Evolutionary conservation across 2,888 invertebrate species (phyloP), one percentile per base, ranked within the genome.

Genomic region (Galerucella calmariensis): DNA sequence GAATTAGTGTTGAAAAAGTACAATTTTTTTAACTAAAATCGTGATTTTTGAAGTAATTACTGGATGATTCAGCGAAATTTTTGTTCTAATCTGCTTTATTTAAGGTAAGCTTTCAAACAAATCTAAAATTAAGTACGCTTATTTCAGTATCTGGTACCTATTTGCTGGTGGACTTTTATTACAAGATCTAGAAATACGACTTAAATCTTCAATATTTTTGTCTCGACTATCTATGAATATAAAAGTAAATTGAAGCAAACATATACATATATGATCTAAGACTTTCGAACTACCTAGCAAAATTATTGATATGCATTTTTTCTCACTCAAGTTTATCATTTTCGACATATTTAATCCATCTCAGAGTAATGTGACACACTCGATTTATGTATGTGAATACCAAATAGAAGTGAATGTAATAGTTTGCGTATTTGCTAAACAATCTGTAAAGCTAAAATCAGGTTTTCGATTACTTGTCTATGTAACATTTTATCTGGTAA

Each of bases 271-370:
- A 48, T 3, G 48, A 48, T 48, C 48, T 48, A 12, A 48, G 8
- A 41, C 8, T 41, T 41, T 41, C 2, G 35, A 41, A 41, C 48
- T 12, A 48, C 0, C 14, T 48, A 53, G 53, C 53, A n/a, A n/a
- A 53, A 53, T n/a, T 14, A 53, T n/a, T 53, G 14, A 53, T 53
- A 53, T 53, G n/a, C 53, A n/a, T 53, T n/a, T 16, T 46, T 16
- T 53, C 53, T 53, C 48, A 48, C 48, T n/a, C 16, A 53, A n/a
- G 53, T 53, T 53, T 53, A 53, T 5, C 53, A 53, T 53, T n/a
- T 6, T 53, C 14, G 16, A n/a, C n/a, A 14, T n/a, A 4, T n/a
- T 53, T 8, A 3, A 53, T 53, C 35, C 35, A n/a, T 53, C 53
- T 16, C 3, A n/a, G 14, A 53, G 4, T 53, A n/a, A 0, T n/a